Base-by-base conservation (phyloP, 2,113 vertebrate genomes). In the Chitala chitala region DNA sequence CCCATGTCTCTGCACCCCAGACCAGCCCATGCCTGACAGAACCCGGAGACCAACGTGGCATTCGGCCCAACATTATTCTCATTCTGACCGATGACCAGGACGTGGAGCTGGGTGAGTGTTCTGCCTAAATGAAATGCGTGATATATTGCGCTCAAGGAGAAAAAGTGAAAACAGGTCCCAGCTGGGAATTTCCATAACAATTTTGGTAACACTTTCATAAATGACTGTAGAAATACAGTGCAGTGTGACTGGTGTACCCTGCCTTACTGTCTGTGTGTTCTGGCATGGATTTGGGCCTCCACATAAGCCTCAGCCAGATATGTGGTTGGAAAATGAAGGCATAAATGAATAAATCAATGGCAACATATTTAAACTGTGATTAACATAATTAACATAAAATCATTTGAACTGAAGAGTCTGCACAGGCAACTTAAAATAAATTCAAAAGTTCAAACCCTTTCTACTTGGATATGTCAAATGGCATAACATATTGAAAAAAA, bases 41-140 rank as follows among this genome's bases (percentile, higher is more conserved):
- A 75, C 91, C 94, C 66, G 91, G 92, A 83, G 95, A 98, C 78
- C 93, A 94, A 29, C 91, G 93, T 77, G 96, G 96, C 78, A 90
- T 96, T 84, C 93, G 95, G 10, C 96, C 96, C 80, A 99, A 99
- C 84, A 94, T 99, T 88, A 96, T 99, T 81, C 91, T 99, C 71
- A 90, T 99, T 84, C 94, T 98, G 81, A 99, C 96, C 0, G 96
- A 99, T 26, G 96, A 99, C 84, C 96, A 99, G 83, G 96, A 99
- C 75, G 94, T 97, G 74, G 96, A 99, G 83, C 92, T 99, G 76
- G 96, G 96, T 98, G 85, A 92, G 92, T 17, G 17, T 26, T 12
- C 26, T 1, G 7, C 31, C 15, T 20, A 6, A 5, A n/a, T 46
- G 48, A 51, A 8, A 17, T 44, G 38, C 22, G 42, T 17, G 5